phyloP scores from a whole-genome alignment of 2,797 vertebrate genomes.

The Erithacus rubecula region DNA sequence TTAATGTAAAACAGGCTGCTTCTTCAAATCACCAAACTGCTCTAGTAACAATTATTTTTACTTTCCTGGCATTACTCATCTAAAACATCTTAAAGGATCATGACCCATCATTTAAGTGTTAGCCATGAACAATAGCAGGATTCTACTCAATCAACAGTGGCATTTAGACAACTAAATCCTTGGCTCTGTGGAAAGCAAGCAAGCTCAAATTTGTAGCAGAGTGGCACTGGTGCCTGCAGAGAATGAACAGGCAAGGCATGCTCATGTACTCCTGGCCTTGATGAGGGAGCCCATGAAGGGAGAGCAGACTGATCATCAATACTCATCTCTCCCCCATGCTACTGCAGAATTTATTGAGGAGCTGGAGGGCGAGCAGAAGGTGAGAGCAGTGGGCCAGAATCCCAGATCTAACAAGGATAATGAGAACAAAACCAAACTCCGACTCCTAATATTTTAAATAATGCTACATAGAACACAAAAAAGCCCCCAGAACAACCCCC shows the following conservation, averaged over 20 bases:
- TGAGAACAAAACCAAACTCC: not conserved
- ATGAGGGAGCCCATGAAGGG: not conserved
- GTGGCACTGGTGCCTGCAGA: not conserved
- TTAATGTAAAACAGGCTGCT: not conserved
- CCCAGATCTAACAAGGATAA: not conserved
- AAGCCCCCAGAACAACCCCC: not conserved
- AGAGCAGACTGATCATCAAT: not conserved
- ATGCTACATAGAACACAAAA: not conserved
- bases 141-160: not conserved
- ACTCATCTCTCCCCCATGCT: not conserved
- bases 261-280: not conserved
- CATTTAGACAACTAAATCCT: not conserved
- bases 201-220: not conserved
- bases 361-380: not conserved
- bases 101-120: not conserved
- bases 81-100: not conserved
- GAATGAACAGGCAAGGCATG: not conserved
- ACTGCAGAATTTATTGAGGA: not conserved
- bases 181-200: not conserved
- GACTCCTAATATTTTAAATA: not conserved
- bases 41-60: not conserved
- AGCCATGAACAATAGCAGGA: not conserved
- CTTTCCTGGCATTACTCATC: not conserved
- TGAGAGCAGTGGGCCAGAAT: not conserved
- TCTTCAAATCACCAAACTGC: not conserved